A percentile compares a stretch with the other conserved stretches of the same genome.
Evolutionary conservation across 2,888 invertebrate species (phyloP).

Genomic region (Dione juno): DNA sequence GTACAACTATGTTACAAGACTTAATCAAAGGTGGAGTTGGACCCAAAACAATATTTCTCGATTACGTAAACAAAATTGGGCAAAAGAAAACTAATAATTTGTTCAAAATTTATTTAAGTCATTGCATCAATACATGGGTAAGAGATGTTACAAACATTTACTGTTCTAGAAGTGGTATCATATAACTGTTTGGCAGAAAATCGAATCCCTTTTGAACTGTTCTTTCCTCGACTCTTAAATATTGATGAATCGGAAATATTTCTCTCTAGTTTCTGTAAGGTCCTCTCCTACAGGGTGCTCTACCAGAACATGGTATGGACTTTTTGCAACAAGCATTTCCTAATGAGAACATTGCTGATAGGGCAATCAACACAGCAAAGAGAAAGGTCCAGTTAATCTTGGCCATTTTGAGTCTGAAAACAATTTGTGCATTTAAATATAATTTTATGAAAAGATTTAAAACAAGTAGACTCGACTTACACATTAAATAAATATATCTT

Average conservation of each 20-base stretch:
- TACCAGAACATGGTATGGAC: conserved; percentile 59
- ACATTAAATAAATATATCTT: background rate
- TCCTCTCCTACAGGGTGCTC: conserved; percentile 67
- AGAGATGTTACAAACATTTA: background rate
- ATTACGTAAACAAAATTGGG: conserved; percentile 5
- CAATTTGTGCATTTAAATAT: background rate
- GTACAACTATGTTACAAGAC: conserved; percentile 48
- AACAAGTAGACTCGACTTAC: background rate
- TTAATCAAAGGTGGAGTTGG: conserved; percentile 65
- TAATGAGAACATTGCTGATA: conserved; percentile 57
- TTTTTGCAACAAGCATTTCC: conserved; percentile 55
- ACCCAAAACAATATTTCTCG: conserved; percentile 71
- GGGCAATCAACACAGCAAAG: conserved; percentile 55
- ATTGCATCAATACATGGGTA: background rate
- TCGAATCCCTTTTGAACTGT: background rate
- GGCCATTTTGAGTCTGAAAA: conserved; percentile 58
- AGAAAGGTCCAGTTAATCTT: conserved; percentile 53
- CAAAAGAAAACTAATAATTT: conserved; percentile 17
- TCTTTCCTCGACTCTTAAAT: too few species aligned
- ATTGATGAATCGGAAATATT: background rate
- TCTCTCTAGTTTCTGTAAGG: conserved; percentile 55
- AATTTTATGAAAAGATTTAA: too few species aligned
- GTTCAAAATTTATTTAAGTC: background rate
- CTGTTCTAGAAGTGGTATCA: background rate
- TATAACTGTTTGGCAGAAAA: background rate